Percentiles rank a stretch among this genome's conserved stretches.
phyloP scores from a whole-genome alignment of 53 echinoderm and acorn worm genomes.

The Zoroaster sp. region DNA sequence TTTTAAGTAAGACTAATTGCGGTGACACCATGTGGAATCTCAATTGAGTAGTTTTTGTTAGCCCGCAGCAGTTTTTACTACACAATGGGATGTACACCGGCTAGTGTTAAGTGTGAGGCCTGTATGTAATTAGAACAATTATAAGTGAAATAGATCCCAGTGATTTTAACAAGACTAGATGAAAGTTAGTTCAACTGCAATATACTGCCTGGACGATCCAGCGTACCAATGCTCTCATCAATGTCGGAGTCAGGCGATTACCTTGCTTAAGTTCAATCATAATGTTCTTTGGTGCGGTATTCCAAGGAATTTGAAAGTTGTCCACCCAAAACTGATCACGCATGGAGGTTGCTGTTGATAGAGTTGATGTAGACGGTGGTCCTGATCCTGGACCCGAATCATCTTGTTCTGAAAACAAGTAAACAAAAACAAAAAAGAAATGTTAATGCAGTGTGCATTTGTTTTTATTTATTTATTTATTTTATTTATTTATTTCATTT shows the following conservation, averaged over 20 bases:
- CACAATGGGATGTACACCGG: too few relatives aligned
- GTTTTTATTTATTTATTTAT: too few relatives aligned
- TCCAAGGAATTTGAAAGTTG: slow-evolving; percentile 17
- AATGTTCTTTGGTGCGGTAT: neutral
- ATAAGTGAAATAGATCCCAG: too few relatives aligned
- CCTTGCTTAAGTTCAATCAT: neutral
- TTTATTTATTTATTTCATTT: too few relatives aligned
- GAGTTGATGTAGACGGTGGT: neutral
- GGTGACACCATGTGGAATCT: too few relatives aligned
- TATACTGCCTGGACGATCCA: neutral
- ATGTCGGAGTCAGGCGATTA: slow-evolving; percentile 16
- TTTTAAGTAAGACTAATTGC: too few relatives aligned
- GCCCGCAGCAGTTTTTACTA: too few relatives aligned
- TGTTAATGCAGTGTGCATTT: neutral
- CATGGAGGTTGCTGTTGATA: neutral
- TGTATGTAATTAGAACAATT: too few relatives aligned
- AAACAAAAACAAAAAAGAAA: neutral
- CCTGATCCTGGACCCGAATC: neutral
- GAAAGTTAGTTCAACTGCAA: too few relatives aligned
- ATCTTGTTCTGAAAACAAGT: neutral
- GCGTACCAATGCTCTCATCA: slow-evolving; percentile 10
- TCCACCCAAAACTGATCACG: slow-evolving; percentile 4
- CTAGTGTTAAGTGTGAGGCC: too few relatives aligned
- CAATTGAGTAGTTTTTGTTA: too few relatives aligned
- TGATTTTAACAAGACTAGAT: too few relatives aligned